Evolutionary conservation across 2,113 vertebrate species (phyloP), one percentile per base, ranked within the genome.

Genomic region (Laticauda colubrina): DNA sequence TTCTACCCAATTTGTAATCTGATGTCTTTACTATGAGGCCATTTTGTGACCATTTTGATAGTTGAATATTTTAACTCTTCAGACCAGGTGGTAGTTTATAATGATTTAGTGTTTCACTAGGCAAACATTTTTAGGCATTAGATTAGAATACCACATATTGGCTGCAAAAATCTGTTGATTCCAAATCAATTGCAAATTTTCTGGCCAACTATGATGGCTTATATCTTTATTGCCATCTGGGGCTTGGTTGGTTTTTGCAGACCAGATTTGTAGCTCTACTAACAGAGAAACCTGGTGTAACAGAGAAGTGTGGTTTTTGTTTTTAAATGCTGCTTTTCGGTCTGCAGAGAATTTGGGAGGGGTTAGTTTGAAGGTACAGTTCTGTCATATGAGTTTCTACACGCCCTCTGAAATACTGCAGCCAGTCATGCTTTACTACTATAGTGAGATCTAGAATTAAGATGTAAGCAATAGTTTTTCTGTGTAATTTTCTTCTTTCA

Each of bases 401-500:
- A 9, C 2, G n/a, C 4, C 34, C 10, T 92, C 85, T 88, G 20
- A 92, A 64, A 4, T 15, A 6, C 20, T 39, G 69, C 23, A 75
- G 12, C 43, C 29, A 11, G 5, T 18, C 0, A 4, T 20, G 21
- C 26, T 45, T 75, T 34, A 3, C 29, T 23, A 54, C 18, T 2
- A 29, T 24, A 34, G 10, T 11, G 51, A 81, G 23, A 56, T 48
- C 26, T 88, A 64, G 86, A 34, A 12, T 45, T 81, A 21, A 34
- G 18, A 29, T 61, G 48, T 15, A 34, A 59, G 39, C 21, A 20
- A 5, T 55, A 75, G 15, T 5, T 59, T 57, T 85, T 69, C 53
- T 24, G 51, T 81, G 6, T 34, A 57, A 24, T 92, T 11, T 88
- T 97, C 29, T 95, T 92, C 56, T 97, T 96, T 91, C 96, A 99